Conservation (phyloP, 2,113 vertebrate genomes). For the Mungos mungo region DNA sequence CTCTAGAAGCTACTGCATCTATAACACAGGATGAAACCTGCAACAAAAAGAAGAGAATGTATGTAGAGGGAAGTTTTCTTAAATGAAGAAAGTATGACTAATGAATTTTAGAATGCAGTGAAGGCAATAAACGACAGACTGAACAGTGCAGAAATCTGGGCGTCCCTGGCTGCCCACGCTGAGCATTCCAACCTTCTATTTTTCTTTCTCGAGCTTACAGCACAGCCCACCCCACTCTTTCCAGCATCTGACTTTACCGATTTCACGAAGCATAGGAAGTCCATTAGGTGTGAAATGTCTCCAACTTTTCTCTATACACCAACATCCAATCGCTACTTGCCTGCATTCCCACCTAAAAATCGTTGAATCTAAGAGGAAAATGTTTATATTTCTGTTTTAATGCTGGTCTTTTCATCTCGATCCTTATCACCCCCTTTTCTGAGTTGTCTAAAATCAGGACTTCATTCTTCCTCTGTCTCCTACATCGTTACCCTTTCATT, state of each 20-base stretch:
- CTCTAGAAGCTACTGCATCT: neutral
- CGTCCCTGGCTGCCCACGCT: neutral
- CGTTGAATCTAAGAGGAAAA: neutral
- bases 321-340: neutral
- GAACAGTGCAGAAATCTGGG: neutral
- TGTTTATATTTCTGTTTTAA: neutral
- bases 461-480: neutral
- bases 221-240: neutral
- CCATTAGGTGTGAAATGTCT: neutral
- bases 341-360: neutral
- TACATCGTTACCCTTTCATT: neutral
- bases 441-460: neutral
- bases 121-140: neutral
- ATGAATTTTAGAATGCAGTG: neutral
- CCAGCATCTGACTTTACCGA: neutral
- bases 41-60: neutral
- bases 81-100: no score
- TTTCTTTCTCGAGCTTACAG: neutral
- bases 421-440: neutral
- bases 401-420: neutral
- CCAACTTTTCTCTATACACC: neutral
- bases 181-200: neutral
- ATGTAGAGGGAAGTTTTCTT: neutral
- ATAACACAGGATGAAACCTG: neutral
- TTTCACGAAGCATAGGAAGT: neutral